Conservation (phyloP, 2,113 vertebrate genomes). For the Romanogobio albipinnatus region DNA sequence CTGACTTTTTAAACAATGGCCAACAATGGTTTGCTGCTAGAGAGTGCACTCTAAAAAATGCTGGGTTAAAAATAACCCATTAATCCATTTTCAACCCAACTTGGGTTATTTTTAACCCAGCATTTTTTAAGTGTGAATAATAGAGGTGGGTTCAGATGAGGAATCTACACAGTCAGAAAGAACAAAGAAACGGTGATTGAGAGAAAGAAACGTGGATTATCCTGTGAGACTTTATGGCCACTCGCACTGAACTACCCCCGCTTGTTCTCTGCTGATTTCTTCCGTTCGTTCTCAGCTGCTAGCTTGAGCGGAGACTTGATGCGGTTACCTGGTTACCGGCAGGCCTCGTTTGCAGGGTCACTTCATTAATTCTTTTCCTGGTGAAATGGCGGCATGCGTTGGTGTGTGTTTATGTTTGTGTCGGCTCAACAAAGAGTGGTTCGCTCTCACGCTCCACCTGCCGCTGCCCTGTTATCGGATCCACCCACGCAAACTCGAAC, state of each 20-base stretch:
- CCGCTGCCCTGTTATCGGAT: constrained; percentile 54
- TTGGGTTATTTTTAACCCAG: no score
- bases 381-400: constrained; percentile 42
- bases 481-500: constrained; percentile 49
- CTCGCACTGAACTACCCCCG: not conserved
- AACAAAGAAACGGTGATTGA: constrained; percentile 49
- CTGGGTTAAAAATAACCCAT: no score
- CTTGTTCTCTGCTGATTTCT: constrained; percentile 11
- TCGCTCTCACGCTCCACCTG: constrained; percentile 43
- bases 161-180: constrained; percentile 71
- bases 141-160: constrained; percentile 75
- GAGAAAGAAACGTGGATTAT: constrained; percentile 34
- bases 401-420: constrained; percentile 53
- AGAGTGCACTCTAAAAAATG: no score
- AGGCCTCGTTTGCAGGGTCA: constrained; percentile 57
- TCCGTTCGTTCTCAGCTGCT: constrained; percentile 15
- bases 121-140: constrained; percentile 63
- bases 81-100: no score
- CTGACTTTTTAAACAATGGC: not conserved
- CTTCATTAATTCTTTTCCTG: constrained; percentile 53
- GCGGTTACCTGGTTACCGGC: constrained; percentile 55
- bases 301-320: constrained; percentile 57
- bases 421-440: constrained; percentile 49
- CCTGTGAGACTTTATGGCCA: constrained; percentile 36
- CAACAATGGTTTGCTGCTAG: constrained; percentile 58